These are phyloP conservation scores for Ceyx cyanopectus DNA, from an alignment of 2,113 vertebrate genomes.

Conservation along the genomic window DNA sequence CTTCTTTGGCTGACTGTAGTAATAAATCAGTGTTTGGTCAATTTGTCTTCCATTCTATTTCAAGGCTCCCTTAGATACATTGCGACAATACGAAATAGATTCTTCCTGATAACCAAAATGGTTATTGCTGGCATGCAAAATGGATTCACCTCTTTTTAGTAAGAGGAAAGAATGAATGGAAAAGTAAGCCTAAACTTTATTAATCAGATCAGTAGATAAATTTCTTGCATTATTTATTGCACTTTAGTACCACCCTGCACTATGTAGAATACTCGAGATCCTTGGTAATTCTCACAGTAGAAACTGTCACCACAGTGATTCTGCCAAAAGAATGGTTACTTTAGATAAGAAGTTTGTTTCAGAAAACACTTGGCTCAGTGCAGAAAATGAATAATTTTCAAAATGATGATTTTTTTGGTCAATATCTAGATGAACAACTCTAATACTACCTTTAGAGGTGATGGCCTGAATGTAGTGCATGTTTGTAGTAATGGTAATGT, in stretches of 20 bases:
- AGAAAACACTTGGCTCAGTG: not conserved
- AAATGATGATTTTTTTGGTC: not conserved
- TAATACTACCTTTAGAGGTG: not conserved
- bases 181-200: not conserved
- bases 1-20: conserved; percentile 23
- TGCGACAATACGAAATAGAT: not conserved
- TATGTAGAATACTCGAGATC: not conserved
- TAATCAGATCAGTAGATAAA: not conserved
- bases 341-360: not conserved
- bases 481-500: not conserved
- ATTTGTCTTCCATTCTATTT: conserved; percentile 42
- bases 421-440: not conserved
- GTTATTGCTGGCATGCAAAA: not conserved
- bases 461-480: not conserved
- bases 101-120: not conserved
- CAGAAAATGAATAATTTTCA: not conserved
- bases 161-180: not conserved
- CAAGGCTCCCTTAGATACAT: not conserved
- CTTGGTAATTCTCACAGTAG: not conserved
- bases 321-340: not conserved
- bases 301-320: not conserved
- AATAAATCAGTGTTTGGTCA: conserved; percentile 52
- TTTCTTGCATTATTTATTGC: not conserved
- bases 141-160: not conserved
- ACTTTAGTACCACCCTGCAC: not conserved